Percentiles rank a stretch among this genome's conserved stretches.
Evolutionary conservation across 2,797 vertebrate species (phyloP).

Genomic region (Cirrhinus molitorella): DNA sequence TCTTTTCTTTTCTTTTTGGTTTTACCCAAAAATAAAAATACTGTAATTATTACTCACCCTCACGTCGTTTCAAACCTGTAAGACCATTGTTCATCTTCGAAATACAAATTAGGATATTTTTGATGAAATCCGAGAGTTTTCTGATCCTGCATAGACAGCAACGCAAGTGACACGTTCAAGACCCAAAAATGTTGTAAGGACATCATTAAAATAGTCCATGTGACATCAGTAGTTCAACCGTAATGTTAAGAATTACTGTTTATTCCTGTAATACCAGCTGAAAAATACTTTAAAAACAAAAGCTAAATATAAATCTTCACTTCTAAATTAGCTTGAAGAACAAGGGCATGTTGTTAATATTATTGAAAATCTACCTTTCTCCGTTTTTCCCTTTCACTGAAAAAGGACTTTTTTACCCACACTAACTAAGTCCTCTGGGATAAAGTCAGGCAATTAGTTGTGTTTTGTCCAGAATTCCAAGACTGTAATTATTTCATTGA

Average conservation of each 20-base stretch:
- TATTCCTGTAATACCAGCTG: not conserved
- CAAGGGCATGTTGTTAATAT: not conserved
- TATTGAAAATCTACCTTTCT: constrained; percentile 21
- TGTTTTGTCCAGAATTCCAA: constrained; percentile 63
- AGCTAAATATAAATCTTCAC: not conserved
- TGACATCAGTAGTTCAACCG: no score
- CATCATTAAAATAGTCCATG: no score
- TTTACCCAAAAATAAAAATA: no score
- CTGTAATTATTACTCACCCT: no score
- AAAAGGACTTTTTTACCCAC: constrained; percentile 54
- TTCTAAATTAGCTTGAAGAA: not conserved
- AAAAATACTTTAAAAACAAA: not conserved
- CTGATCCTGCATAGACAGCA: no score
- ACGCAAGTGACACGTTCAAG: no score
- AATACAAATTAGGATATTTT: no score
- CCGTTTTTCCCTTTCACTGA: constrained; percentile 52
- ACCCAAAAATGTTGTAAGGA: no score
- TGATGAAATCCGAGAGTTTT: no score
- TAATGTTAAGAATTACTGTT: not conserved
- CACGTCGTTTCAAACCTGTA: no score
- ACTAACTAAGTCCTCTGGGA: constrained; percentile 52
- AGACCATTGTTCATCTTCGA: no score
- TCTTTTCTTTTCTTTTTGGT: no score
- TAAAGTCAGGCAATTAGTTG: constrained; percentile 66
- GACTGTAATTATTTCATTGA: constrained; percentile 67